These are phyloP conservation scores for Scaptomyza caliginosa DNA, from an alignment of 2,888 invertebrate species.

Conservation along the genomic window DNA sequence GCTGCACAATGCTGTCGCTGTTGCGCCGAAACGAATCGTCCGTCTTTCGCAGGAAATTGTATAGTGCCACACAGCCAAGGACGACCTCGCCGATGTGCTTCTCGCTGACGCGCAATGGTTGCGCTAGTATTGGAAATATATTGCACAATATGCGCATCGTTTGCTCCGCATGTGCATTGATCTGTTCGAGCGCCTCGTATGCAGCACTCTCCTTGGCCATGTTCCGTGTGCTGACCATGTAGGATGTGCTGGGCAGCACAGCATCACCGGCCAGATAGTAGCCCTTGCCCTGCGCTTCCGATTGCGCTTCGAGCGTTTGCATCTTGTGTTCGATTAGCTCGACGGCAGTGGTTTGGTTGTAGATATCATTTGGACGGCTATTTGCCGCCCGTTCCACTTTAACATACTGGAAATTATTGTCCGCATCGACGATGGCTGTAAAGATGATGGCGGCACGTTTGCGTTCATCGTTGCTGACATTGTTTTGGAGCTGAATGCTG, in stretches of 20 bases:
- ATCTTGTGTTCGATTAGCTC: slow-evolving; percentile 73
- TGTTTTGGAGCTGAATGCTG: slow-evolving; percentile 80
- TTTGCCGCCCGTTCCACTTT: slow-evolving; percentile 78
- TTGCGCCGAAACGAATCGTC: slow-evolving; percentile 78
- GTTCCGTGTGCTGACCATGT: slow-evolving; percentile 75
- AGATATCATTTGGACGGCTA: slow-evolving; percentile 74
- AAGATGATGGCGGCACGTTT: slow-evolving; percentile 79
- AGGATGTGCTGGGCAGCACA: slow-evolving; percentile 76
- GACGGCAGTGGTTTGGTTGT: slow-evolving; percentile 78
- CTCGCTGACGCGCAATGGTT: slow-evolving; percentile 80
- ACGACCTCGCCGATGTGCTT: slow-evolving; percentile 81
- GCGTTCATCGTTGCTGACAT: slow-evolving; percentile 65
- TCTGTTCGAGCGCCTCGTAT: slow-evolving; percentile 66
- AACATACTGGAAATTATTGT: slow-evolving; percentile 81
- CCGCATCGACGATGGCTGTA: slow-evolving; percentile 80
- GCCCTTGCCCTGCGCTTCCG: slow-evolving; percentile 44
- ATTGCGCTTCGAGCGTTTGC: slow-evolving; percentile 51
- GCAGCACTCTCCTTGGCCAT: slow-evolving; percentile 57
- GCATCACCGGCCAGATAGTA: slow-evolving; percentile 79
- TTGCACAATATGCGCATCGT: slow-evolving; percentile 81
- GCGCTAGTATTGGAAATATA: slow-evolving; percentile 81
- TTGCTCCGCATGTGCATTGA: slow-evolving; percentile 69
- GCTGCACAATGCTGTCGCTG: slow-evolving; percentile 73
- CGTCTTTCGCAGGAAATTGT: slow-evolving; percentile 82
- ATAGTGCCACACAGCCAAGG: slow-evolving; percentile 81